Percentiles rank a stretch among this genome's conserved stretches.
phyloP scores from a whole-genome alignment of 2,888 invertebrate genomes.

The Hylaea fasciaria region DNA sequence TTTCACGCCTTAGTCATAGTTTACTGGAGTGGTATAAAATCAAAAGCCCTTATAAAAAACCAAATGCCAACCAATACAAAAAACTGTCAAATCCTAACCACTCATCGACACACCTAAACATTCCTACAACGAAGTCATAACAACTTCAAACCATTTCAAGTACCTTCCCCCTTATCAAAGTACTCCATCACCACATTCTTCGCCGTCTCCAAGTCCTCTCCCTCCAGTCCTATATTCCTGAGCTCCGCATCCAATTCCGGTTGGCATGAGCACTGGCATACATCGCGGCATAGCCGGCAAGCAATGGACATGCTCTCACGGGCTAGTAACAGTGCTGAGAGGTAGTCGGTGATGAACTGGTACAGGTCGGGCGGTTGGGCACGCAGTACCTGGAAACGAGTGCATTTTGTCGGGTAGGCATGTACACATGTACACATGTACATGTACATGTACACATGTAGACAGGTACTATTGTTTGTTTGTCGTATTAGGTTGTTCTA shows the following conservation, averaged over 20 bases:
- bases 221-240: constrained; percentile 52
- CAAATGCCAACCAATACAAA: no score
- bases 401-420: no score
- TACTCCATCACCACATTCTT: constrained; percentile 53
- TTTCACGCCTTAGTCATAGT: no score
- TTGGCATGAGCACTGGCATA: constrained; percentile 52
- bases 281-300: constrained; percentile 52
- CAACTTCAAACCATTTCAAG: background rate
- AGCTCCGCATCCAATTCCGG: constrained; percentile 59
- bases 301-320: constrained; percentile 83
- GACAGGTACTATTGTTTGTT: no score
- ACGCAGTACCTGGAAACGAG: constrained; percentile 85
- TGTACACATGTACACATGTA: no score
- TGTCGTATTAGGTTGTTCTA: no score
- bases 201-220: constrained; percentile 48
- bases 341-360: constrained; percentile 88
- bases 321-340: constrained; percentile 87
- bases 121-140: no score
- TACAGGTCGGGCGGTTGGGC: constrained; percentile 87
- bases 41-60: no score
- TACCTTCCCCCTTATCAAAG: constrained; percentile 55
- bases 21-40: no score
- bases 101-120: no score
- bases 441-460: no score
- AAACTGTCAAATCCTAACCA: no score